phyloP scores from a whole-genome alignment of 2,888 invertebrate species.

The Caenorhabditis sulstoni region DNA sequence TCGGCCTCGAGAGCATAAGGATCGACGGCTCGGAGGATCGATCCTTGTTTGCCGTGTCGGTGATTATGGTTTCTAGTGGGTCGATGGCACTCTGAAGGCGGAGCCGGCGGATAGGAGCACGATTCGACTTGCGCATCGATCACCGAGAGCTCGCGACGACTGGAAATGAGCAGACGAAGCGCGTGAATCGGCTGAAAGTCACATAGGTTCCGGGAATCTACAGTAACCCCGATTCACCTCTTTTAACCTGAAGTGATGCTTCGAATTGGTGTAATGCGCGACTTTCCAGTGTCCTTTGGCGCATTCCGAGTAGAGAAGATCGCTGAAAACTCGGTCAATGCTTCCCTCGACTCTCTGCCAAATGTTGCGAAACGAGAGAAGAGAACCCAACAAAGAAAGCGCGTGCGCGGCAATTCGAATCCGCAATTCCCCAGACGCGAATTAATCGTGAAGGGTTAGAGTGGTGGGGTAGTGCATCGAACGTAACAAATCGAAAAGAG shows the following conservation, averaged over 20 bases:
- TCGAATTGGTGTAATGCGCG: conserved; percentile 67
- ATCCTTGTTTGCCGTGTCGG: conserved; percentile 43
- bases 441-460: conserved; percentile 56
- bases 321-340: conserved; percentile 52
- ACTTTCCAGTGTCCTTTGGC: conserved; percentile 65
- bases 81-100: conserved; percentile 48
- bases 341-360: conserved; percentile 6
- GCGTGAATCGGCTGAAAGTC: conserved; percentile 61
- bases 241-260: conserved; percentile 65
- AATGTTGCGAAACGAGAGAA: conserved; percentile 25
- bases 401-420: too few relatives aligned
- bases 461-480: conserved; percentile 40
- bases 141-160: conserved; percentile 56
- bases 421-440: conserved; percentile 49
- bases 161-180: conserved; percentile 58
- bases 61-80: conserved; percentile 42
- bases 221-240: conserved; percentile 52
- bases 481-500: conserved; percentile 45
- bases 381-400: conserved; percentile 14
- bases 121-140: conserved; percentile 68
- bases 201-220: too few relatives aligned
- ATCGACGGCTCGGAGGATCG: conserved; percentile 44
- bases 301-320: conserved; percentile 65
- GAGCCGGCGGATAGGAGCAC: conserved; percentile 45
- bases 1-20: conserved; percentile 15